Evolutionary conservation across 2,888 invertebrate species (phyloP).

Genomic region (Phytoseiulus persimilis): DNA sequence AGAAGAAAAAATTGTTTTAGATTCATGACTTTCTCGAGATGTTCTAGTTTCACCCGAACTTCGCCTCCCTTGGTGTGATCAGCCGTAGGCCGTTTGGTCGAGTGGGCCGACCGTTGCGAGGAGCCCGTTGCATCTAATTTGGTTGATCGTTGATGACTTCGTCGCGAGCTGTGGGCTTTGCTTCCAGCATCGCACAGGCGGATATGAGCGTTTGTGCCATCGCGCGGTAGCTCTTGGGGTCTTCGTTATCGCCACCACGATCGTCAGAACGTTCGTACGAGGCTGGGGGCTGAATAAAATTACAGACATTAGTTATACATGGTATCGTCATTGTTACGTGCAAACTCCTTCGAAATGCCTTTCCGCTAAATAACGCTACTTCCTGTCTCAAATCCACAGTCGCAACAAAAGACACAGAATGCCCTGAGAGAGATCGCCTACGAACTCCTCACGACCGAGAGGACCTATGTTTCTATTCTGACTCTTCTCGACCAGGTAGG

Average conservation of each 20-base stretch:
- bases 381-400: neutral
- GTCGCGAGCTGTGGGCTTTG: neutral
- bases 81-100: neutral
- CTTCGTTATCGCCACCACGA: neutral
- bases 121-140: neutral
- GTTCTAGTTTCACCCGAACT: neutral
- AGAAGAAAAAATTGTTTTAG: neutral
- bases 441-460: constrained; percentile 58
- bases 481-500: constrained; percentile 58
- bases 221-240: neutral
- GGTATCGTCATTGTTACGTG: neutral
- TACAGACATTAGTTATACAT: neutral
- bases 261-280: neutral
- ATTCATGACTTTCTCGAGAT: neutral
- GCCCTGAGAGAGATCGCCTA: constrained; percentile 54
- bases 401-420: constrained; percentile 42
- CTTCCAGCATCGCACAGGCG: neutral
- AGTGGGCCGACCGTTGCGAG: neutral
- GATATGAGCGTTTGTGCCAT: neutral
- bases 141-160: neutral
- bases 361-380: neutral
- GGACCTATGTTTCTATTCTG: constrained; percentile 58
- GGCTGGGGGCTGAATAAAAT: neutral
- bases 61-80: neutral
- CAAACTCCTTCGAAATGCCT: neutral